A percentile compares a stretch with the other conserved stretches of the same genome.
These are phyloP conservation scores for Fragum whitleyi DNA, from an alignment of 2,888 invertebrate species.

Conservation along the genomic window DNA sequence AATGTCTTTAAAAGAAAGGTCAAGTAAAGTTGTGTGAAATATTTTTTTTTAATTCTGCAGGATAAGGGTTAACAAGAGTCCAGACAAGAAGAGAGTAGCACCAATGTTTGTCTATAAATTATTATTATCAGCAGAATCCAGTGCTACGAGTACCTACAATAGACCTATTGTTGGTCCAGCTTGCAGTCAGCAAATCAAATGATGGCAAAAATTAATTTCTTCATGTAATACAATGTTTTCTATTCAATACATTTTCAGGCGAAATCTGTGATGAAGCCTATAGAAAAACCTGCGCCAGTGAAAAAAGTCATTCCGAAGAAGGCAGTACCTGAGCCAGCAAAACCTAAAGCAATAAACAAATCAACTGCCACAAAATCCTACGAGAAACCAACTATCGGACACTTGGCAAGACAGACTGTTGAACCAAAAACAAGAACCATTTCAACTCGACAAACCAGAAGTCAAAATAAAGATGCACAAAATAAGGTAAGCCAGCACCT, in stretches of 20 bases:
- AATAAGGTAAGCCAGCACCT: not conserved
- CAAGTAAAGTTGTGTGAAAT: no score
- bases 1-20: no score
- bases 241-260: no score
- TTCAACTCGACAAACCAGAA: not conserved
- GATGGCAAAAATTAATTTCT: no score
- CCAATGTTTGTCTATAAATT: no score
- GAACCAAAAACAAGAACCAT: not conserved
- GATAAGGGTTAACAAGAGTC: no score
- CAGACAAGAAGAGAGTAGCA: no score
- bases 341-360: not conserved
- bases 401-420: not conserved
- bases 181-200: no score
- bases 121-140: no score
- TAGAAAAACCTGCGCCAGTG: not conserved
- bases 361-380: conserved; percentile 1
- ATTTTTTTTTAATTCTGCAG: no score
- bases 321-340: not conserved
- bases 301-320: not conserved
- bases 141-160: no score
- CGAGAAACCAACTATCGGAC: conserved; percentile 1
- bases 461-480: not conserved
- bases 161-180: no score
- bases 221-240: not conserved
- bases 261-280: not conserved